Evolutionary conservation across 2,888 invertebrate species (phyloP).

Genomic region (Polymixis lichenea): DNA sequence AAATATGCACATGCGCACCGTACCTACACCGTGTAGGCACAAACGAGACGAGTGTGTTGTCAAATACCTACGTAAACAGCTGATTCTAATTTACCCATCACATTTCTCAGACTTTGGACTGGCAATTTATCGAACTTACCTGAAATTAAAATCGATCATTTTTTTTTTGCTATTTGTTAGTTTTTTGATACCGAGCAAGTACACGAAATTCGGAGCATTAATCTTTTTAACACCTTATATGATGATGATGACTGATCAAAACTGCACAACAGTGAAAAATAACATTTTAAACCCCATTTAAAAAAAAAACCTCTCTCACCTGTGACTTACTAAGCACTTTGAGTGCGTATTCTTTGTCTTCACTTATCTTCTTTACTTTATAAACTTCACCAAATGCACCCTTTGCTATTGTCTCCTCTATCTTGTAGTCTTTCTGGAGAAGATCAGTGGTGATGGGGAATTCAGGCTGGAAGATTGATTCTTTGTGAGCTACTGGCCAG

Average conservation of each 20-base stretch:
- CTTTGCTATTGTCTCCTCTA: conserved; percentile 94
- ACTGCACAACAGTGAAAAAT: not conserved
- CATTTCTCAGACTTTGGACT: no score
- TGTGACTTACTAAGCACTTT: conserved; percentile 96
- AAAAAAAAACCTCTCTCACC: conserved; percentile 83
- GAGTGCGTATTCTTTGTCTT: conserved; percentile 94
- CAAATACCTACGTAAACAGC: no score
- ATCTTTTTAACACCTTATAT: no score
- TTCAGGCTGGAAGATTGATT: conserved; percentile 96
- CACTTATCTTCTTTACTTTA: conserved; percentile 93
- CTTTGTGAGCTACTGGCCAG: conserved; percentile 95
- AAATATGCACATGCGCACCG: no score
- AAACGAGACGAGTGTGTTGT: no score
- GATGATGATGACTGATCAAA: not conserved
- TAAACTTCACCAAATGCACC: conserved; percentile 98
- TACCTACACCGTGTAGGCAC: no score
- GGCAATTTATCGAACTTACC: no score
- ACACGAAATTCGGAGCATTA: no score
- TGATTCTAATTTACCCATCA: no score
- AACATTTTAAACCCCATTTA: not conserved
- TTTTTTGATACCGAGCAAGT: no score
- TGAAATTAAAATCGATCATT: no score
- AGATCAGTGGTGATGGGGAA: conserved; percentile 93
- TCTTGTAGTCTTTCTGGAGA: conserved; percentile 91
- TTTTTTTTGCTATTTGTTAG: no score